These are phyloP conservation scores for Xiphophorus maculatus DNA, from an alignment of 2,113 vertebrate species.

Conservation along the genomic window DNA sequence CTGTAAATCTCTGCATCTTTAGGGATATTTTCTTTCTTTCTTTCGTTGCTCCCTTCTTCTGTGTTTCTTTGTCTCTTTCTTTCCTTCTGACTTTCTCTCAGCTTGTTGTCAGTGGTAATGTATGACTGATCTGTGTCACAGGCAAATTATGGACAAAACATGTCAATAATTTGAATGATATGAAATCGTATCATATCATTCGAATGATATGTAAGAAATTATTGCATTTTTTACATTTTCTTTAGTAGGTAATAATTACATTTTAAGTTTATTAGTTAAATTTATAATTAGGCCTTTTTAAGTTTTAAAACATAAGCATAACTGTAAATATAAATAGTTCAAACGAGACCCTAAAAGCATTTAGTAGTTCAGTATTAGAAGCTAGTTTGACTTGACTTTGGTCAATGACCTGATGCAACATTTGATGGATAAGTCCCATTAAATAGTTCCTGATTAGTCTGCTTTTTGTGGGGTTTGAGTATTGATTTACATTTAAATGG, in stretches of 20 bases:
- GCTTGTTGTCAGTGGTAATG: constrained; percentile 5
- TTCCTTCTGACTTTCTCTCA: constrained; percentile 2
- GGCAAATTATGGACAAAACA: neutral
- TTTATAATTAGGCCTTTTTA: too few species aligned
- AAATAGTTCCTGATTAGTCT: neutral
- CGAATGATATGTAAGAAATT: too few species aligned
- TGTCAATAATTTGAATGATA: neutral
- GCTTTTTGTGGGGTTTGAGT: too few species aligned
- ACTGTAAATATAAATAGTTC: too few species aligned
- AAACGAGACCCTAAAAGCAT: neutral
- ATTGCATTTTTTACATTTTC: too few species aligned
- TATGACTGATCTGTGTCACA: constrained; percentile 4
- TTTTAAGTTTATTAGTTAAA: too few species aligned
- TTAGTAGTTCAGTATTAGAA: neutral
- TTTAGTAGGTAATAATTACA: too few species aligned
- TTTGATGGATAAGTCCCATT: neutral
- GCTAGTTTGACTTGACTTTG: neutral
- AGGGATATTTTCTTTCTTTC: neutral
- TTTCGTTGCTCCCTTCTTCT: too few species aligned
- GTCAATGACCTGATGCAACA: neutral
- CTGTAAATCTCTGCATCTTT: constrained; percentile 29
- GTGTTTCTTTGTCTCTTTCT: neutral
- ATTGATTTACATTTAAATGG: too few species aligned
- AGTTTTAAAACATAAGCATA: too few species aligned
- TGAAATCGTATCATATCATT: too few species aligned